Conservation (phyloP, 1,140 invertebrate species). For the Ceratoteleas bidentatus region DNA sequence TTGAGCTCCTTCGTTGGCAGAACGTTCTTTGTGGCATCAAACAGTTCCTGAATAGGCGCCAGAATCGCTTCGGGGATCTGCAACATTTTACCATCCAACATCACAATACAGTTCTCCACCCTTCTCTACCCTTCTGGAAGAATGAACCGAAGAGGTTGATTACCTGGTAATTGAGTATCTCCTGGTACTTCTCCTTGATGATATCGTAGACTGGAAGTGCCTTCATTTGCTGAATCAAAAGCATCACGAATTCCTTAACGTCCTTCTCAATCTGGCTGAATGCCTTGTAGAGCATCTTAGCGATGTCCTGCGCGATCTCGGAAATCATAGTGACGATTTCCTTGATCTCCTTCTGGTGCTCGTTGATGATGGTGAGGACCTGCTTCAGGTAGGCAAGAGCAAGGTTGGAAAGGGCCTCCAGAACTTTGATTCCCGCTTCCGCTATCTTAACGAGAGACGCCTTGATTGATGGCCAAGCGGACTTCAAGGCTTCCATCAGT, state of each 20-base stretch:
- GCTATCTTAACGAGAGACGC: conserved; percentile 81
- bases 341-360: conserved; percentile 85
- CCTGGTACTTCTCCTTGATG: conserved; percentile 80
- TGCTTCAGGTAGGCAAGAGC: conserved; percentile 81
- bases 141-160: not conserved
- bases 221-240: conserved; percentile 81
- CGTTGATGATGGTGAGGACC: conserved; percentile 82
- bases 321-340: conserved; percentile 82
- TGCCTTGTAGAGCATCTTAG: conserved; percentile 80
- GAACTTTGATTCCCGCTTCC: conserved; percentile 73
- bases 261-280: conserved; percentile 79
- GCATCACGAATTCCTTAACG: conserved; percentile 77
- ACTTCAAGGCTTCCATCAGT: conserved; percentile 74
- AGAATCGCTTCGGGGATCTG: conserved; percentile 80
- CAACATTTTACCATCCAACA: not conserved
- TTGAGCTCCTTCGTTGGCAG: conserved; percentile 83
- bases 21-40: conserved; percentile 78
- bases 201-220: conserved; percentile 82
- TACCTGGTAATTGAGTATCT: conserved; percentile 69
- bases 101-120: no score
- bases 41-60: conserved; percentile 79
- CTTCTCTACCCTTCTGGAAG: no score
- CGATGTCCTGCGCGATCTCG: conserved; percentile 82
- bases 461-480: conserved; percentile 81
- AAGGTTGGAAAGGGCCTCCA: conserved; percentile 80